Evolutionary conservation across 2,113 vertebrate genomes (phyloP).

Genomic region (Syrrhaptes paradoxus): DNA sequence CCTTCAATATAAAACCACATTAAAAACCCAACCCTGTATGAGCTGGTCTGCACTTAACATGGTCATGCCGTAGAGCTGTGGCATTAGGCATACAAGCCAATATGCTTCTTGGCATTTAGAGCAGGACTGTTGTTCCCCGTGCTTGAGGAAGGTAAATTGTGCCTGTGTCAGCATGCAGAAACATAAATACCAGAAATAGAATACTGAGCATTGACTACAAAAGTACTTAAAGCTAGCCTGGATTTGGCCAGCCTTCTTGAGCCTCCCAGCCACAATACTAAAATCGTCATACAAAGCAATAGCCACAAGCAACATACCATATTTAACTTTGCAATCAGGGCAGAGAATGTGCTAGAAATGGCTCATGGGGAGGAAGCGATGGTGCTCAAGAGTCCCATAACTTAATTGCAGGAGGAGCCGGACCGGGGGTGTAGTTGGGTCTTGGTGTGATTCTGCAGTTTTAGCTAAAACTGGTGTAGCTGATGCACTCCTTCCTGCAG

Average conservation of each 20-base stretch:
- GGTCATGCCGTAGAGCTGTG: background rate
- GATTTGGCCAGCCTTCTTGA: background rate
- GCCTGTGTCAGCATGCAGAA: background rate
- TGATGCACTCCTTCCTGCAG: background rate
- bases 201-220: background rate
- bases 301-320: background rate
- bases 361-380: background rate
- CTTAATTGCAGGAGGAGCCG: background rate
- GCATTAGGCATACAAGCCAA: background rate
- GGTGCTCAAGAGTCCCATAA: background rate
- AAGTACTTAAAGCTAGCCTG: background rate
- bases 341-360: background rate
- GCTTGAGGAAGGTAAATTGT: background rate
- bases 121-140: background rate
- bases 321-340: background rate
- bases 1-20: background rate
- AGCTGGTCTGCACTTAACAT: background rate
- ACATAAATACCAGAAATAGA: background rate
- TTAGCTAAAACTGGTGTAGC: fast-evolving
- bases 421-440: background rate
- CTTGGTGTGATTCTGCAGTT: background rate
- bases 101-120: background rate
- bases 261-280: background rate
- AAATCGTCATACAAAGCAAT: background rate
- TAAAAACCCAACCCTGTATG: background rate